These are phyloP conservation scores for Hozukius guyotensis DNA, from an alignment of 2,797 vertebrate genomes.

Conservation along the genomic window DNA sequence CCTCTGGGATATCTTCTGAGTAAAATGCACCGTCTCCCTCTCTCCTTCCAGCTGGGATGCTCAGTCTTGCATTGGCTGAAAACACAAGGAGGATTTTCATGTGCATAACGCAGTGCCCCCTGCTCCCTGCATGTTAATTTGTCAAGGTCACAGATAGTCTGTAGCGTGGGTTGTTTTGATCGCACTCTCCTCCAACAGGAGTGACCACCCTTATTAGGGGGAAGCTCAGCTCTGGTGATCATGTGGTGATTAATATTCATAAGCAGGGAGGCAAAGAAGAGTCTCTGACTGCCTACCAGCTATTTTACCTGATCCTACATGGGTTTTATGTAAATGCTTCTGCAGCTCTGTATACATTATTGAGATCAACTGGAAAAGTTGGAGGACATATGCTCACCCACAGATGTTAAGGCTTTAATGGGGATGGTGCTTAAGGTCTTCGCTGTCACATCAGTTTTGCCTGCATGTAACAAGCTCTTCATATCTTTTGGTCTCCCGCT, in stretches of 20 bases:
- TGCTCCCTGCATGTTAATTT: constrained; percentile 52
- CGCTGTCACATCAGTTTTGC: constrained; percentile 47
- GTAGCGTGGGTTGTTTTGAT: constrained; percentile 55
- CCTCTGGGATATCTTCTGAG: constrained; percentile 44
- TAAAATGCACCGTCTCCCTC: constrained; percentile 9
- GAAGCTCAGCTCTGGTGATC: constrained; percentile 45
- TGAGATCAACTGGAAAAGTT: constrained; percentile 60
- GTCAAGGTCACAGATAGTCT: constrained; percentile 60
- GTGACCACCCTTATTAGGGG: constrained; percentile 38
- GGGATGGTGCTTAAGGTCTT: constrained; percentile 43
- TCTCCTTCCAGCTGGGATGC: constrained; percentile 12
- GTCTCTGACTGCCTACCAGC: constrained; percentile 48
- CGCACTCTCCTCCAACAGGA: constrained; percentile 37
- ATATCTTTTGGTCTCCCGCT: not conserved
- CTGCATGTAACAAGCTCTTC: constrained; percentile 38
- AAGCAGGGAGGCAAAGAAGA: constrained; percentile 33
- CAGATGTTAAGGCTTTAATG: constrained; percentile 57
- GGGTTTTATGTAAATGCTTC: constrained; percentile 68
- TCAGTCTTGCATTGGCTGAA: constrained; percentile 20
- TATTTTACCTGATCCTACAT: constrained; percentile 63
- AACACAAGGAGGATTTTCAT: constrained; percentile 36
- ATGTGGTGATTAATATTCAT: constrained; percentile 73
- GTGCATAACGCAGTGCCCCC: constrained; percentile 21
- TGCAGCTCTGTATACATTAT: constrained; percentile 67
- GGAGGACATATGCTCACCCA: constrained; percentile 52